phyloP scores from a whole-genome alignment of 2,113 vertebrate genomes.

The Illadopsis cleaveri region DNA sequence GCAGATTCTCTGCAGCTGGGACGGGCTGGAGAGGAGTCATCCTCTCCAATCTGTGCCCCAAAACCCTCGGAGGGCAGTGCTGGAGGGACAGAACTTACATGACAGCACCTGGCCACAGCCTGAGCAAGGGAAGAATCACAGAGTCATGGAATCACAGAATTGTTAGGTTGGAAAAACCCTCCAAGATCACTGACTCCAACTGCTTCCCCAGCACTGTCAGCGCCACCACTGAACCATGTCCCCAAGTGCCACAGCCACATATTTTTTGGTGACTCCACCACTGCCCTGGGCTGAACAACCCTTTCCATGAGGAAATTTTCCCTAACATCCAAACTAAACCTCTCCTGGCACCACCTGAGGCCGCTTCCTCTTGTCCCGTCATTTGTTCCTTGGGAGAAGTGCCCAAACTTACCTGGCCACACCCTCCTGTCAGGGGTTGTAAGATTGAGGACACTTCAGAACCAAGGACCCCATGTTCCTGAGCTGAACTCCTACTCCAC shows the following conservation, averaged over 20 bases:
- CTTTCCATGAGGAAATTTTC: background rate
- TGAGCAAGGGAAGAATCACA: background rate
- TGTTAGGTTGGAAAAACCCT: background rate
- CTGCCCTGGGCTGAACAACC: background rate
- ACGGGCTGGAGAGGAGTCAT: accelerated
- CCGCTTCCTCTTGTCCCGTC: background rate
- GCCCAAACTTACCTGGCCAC: too few species aligned
- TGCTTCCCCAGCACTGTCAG: background rate
- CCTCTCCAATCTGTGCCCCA: background rate
- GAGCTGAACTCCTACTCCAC: background rate
- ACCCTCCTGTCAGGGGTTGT: background rate
- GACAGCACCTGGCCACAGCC: accelerated
- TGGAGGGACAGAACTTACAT: accelerated
- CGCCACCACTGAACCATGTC: background rate
- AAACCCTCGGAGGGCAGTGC: background rate
- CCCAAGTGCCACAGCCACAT: background rate
- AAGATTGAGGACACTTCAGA: background rate
- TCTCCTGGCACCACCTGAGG: background rate
- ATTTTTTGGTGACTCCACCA: background rate
- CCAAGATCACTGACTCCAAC: background rate
- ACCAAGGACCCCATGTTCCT: background rate
- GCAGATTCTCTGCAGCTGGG: accelerated
- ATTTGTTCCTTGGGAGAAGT: background rate
- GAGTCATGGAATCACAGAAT: background rate
- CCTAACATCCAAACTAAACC: background rate